Conservation (phyloP, 2,888 invertebrate species). For the Beris morrisii region DNA sequence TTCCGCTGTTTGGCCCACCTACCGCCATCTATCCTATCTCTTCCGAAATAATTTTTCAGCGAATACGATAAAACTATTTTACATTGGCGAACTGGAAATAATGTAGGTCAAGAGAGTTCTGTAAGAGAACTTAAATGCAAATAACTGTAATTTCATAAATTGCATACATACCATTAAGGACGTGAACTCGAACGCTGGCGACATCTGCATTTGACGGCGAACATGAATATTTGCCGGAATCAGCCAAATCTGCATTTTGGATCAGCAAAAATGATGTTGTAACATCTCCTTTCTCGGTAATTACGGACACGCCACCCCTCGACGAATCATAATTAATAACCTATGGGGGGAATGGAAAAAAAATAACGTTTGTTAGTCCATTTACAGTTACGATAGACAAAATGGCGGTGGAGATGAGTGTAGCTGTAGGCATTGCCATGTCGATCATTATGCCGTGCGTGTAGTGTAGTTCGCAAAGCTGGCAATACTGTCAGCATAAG, state of each 20-base stretch:
- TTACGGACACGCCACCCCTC: constrained; percentile 76
- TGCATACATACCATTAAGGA: constrained; percentile 71
- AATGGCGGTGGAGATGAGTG: too few species aligned
- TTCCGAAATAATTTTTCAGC: background rate
- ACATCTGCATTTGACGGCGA: constrained; percentile 79
- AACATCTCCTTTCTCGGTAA: constrained; percentile 78
- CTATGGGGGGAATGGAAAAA: constrained; percentile 52
- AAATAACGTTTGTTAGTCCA: constrained; percentile 1
- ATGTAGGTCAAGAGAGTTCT: constrained; percentile 31
- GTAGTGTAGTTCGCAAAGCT: too few species aligned
- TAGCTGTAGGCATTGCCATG: too few species aligned
- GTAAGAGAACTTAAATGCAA: constrained; percentile 32
- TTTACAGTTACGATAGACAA: too few species aligned
- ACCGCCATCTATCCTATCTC: constrained; percentile 19
- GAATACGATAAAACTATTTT: constrained; percentile 13
- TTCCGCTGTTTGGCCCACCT: background rate
- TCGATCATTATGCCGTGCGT: too few species aligned
- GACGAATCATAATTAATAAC: constrained; percentile 79
- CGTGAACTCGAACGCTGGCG: constrained; percentile 77
- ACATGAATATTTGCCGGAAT: constrained; percentile 80
- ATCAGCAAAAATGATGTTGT: constrained; percentile 78
- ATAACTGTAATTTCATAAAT: constrained; percentile 27
- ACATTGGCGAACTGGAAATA: constrained; percentile 7
- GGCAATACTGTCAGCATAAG: too few species aligned
- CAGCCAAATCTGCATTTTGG: constrained; percentile 72